phyloP scores from a whole-genome alignment of 1,140 invertebrate genomes.

The Cylas formicarius region DNA sequence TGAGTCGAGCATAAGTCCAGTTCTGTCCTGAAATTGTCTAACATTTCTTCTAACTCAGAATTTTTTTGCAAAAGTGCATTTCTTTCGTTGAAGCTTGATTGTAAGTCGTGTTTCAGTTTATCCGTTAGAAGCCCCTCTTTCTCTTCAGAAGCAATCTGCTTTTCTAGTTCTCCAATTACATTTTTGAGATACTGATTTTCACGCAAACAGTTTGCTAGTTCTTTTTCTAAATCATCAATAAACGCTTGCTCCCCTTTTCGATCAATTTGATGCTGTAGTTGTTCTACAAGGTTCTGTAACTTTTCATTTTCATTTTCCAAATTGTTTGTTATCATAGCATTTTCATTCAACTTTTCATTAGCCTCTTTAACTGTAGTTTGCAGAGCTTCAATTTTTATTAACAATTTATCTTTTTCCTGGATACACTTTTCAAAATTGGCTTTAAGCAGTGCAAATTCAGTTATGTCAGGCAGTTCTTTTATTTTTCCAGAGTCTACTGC shows the following conservation, averaged over 20 bases:
- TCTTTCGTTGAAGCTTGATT: too few species aligned
- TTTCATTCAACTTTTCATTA: too few species aligned
- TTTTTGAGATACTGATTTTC: constrained; percentile 11
- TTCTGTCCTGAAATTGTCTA: constrained; percentile 10
- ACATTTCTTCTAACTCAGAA: constrained; percentile 1
- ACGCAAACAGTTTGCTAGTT: constrained; percentile 5
- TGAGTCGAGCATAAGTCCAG: constrained; percentile 14
- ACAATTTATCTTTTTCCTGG: constrained; percentile 23
- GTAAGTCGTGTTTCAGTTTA: too few species aligned
- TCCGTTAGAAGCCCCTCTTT: too few species aligned
- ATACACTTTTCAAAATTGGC: background rate
- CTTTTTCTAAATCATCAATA: too few species aligned
- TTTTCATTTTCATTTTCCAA: constrained; percentile 7
- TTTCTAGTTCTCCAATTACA: constrained; percentile 16
- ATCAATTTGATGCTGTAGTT: too few species aligned
- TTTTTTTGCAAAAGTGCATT: too few species aligned
- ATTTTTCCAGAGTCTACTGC: background rate
- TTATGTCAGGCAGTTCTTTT: background rate
- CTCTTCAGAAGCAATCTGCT: constrained; percentile 2
- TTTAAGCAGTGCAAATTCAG: constrained; percentile 5
- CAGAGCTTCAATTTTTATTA: constrained; percentile 24
- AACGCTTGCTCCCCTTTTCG: too few species aligned
- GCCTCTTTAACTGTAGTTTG: constrained; percentile 23
- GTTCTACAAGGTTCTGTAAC: background rate
- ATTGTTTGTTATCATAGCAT: too few species aligned